These are phyloP conservation scores for Burhinus oedicnemus DNA, from an alignment of 2,113 vertebrate species.

Conservation along the genomic window DNA sequence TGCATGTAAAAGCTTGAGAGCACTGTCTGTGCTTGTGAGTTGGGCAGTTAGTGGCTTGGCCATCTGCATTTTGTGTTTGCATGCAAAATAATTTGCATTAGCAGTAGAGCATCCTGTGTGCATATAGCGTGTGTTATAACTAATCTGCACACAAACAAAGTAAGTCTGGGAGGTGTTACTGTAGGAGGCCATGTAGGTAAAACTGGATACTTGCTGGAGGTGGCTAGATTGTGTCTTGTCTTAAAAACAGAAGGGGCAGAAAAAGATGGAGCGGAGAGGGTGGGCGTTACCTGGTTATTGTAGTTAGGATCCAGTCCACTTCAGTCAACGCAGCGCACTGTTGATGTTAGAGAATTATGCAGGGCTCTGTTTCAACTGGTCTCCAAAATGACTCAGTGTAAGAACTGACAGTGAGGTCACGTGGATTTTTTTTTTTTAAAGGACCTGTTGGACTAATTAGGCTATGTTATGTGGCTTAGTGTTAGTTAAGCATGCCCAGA, in stretches of 20 bases:
- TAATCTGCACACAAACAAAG: neutral
- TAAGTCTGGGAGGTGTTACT: neutral
- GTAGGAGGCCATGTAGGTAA: neutral
- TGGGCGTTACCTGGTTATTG: neutral
- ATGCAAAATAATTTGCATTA: neutral
- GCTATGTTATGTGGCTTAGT: slow-evolving; percentile 51
- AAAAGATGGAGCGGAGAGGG: neutral
- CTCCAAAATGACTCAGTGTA: slow-evolving; percentile 52
- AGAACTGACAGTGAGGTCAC: neutral
- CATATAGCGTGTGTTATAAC: neutral
- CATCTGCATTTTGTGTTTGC: neutral
- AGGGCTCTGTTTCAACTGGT: slow-evolving; percentile 37
- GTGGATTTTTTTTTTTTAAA: neutral
- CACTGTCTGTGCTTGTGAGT: neutral
- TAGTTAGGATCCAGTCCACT: neutral
- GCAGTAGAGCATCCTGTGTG: neutral
- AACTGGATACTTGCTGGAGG: neutral
- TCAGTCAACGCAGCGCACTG: neutral
- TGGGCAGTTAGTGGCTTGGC: neutral
- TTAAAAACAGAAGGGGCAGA: neutral
- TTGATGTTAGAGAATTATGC: neutral
- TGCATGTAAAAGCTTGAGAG: neutral
- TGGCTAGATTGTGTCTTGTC: neutral
- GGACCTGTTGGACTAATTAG: slow-evolving; percentile 43
- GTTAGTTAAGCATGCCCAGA: slow-evolving; percentile 46